Evolutionary conservation across 1,140 invertebrate genomes (phyloP).

Genomic region (Nylanderia fulva): DNA sequence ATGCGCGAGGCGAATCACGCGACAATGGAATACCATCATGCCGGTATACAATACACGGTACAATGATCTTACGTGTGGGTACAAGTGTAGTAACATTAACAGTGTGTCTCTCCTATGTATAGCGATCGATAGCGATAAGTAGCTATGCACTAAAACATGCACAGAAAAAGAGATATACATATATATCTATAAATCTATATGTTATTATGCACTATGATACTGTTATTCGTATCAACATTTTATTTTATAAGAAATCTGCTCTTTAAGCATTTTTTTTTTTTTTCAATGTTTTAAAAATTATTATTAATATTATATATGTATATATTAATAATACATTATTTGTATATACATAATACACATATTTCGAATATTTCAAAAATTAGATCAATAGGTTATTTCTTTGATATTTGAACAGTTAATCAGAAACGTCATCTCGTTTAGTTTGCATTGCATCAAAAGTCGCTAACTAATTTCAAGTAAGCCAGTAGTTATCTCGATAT

Average conservation of each 20-base stretch:
- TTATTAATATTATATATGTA: no score
- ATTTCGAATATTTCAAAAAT: background rate
- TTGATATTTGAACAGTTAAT: slow-evolving; percentile 27
- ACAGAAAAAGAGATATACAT: slow-evolving; percentile 79
- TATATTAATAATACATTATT: no score
- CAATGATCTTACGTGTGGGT: slow-evolving; percentile 58
- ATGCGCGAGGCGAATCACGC: slow-evolving; percentile 70
- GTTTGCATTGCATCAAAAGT: slow-evolving; percentile 8
- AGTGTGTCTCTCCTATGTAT: slow-evolving; percentile 58
- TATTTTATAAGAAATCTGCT: background rate
- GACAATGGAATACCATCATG: slow-evolving; percentile 19
- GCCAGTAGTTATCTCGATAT: background rate
- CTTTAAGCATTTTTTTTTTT: slow-evolving; percentile 16
- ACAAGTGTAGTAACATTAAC: slow-evolving; percentile 70
- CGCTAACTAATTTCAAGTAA: background rate
- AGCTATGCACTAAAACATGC: slow-evolving; percentile 86
- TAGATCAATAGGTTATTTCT: background rate
- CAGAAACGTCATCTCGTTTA: background rate
- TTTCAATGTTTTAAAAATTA: background rate
- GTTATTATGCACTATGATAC: background rate
- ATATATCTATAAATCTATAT: slow-evolving; percentile 73
- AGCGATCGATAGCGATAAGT: slow-evolving; percentile 77
- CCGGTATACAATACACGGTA: no score
- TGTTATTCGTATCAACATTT: background rate
- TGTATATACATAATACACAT: no score